Evolutionary conservation across 2,797 vertebrate species (phyloP).

Genomic region (Typhlichthys eigenmanni): DNA sequence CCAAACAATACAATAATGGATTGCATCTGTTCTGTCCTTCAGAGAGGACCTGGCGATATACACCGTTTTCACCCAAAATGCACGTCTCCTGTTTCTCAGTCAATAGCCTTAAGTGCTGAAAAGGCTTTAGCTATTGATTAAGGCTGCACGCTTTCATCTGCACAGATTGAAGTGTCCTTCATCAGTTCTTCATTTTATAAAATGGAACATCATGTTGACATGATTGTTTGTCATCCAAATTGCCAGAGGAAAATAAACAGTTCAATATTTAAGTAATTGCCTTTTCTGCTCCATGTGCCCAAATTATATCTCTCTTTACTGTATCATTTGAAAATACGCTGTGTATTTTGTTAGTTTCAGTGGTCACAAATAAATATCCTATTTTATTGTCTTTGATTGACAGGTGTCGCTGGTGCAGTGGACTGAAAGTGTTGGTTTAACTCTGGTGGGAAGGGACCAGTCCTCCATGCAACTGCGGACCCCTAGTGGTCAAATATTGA

Average conservation of each 20-base stretch:
- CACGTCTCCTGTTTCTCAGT: conserved; percentile 49
- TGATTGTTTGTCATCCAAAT: conserved; percentile 17
- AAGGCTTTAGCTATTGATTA: conserved; percentile 56
- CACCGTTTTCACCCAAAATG: conserved; percentile 40
- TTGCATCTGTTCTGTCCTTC: conserved; percentile 61
- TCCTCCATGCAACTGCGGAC: conserved; percentile 98
- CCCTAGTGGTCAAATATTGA: conserved; percentile 96
- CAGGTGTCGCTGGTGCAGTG: conserved; percentile 99
- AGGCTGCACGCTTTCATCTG: conserved; percentile 26
- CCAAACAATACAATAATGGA: conserved; percentile 61
- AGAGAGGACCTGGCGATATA: conserved; percentile 25
- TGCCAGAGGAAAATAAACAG: not conserved
- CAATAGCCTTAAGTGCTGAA: conserved; percentile 62
- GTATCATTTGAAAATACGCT: not conserved
- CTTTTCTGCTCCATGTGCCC: too few species aligned
- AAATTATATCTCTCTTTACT: not conserved
- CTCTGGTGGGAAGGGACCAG: conserved; percentile 94
- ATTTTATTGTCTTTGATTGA: conserved; percentile 34
- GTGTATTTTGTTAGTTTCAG: not conserved
- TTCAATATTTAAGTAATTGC: too few species aligned
- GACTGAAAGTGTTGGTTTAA: conserved; percentile 95
- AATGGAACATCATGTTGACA: conserved; percentile 34
- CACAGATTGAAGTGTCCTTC: conserved; percentile 31
- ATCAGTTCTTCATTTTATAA: conserved; percentile 16
- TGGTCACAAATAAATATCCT: conserved; percentile 7